Evolutionary conservation across 30 jellyfish, hydroid and myxozoan species (phyloP), one percentile per base, ranked within the genome.

Genomic region (Rhopilema esculentum): DNA sequence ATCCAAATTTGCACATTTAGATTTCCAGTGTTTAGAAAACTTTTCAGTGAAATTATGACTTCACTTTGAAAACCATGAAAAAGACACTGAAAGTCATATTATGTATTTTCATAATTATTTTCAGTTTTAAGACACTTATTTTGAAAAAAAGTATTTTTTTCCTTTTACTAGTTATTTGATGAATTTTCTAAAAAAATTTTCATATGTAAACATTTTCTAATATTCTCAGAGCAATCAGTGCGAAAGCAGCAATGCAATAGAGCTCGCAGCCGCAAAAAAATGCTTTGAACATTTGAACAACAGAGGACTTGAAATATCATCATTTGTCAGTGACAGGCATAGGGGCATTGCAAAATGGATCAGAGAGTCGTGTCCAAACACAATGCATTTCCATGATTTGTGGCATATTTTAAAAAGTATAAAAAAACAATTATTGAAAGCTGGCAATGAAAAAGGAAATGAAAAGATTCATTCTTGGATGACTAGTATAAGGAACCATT

Each of bases 371-470:
- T 18, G 72, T 28, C 40, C 40, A 30, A 69, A 62, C 48, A 67
- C 66, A 26, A 27, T 16, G 71, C 82, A 27, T 65, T 67, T 61
- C 33, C 67, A 64, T 32, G 71, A 80, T 61, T 21, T 67, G 71
- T 80, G 90, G 90, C 90, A 80, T 67, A 67, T 80, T 28, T 40
- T 80, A 80, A 80, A 80, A 65, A 20, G 70, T 9, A 29, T 40
- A 40, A 6, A 40, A n/a, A 79, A 51, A 79, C 50, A 31, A 21
- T 16, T 80, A 17, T 27, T 24, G 30, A 80, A 80, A 80, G 67
- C 25, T 17, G 23, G 64, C 22, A 80, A 80, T 27, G 30, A 30
- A 48, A 80, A 80, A 65, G 83, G 90, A 12, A 25, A 61, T 66
- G 40, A 1, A n/a, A 80, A 64, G 48, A 21, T 80, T 27, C 33